Percentiles rank a stretch among this genome's conserved stretches.
These are phyloP conservation scores for Thinocorus orbignyianus DNA, from an alignment of 2,113 vertebrate genomes.

Conservation along the genomic window DNA sequence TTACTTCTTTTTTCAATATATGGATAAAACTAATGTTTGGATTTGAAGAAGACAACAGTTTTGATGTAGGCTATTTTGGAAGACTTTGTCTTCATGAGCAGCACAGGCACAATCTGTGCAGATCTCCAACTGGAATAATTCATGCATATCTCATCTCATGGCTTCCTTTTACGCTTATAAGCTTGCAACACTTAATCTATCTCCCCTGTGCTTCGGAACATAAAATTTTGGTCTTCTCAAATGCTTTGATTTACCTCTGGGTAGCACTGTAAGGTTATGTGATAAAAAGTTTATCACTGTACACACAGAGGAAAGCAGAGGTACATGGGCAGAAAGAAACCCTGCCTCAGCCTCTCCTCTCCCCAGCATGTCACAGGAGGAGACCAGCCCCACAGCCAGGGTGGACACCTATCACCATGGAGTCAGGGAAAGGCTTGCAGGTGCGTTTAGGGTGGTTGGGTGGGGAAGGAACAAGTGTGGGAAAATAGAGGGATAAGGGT, in stretches of 20 bases:
- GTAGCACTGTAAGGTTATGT: neutral
- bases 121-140: neutral
- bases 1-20: neutral
- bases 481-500: neutral
- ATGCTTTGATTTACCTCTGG: neutral
- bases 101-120: neutral
- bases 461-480: neutral
- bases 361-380: neutral
- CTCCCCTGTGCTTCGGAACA: neutral
- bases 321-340: neutral
- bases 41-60: neutral
- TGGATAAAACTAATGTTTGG: neutral
- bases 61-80: neutral
- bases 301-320: neutral
- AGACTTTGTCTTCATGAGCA: neutral
- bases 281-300: neutral
- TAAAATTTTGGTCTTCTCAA: neutral
- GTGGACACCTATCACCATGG: too few relatives aligned
- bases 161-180: neutral
- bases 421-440: neutral
- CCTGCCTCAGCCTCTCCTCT: neutral
- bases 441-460: neutral
- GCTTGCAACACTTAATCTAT: neutral
- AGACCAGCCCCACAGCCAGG: accelerated
- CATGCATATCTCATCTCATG: neutral